Conservation (phyloP, 2,797 vertebrate species). For the Ptychadena robeensis region DNA sequence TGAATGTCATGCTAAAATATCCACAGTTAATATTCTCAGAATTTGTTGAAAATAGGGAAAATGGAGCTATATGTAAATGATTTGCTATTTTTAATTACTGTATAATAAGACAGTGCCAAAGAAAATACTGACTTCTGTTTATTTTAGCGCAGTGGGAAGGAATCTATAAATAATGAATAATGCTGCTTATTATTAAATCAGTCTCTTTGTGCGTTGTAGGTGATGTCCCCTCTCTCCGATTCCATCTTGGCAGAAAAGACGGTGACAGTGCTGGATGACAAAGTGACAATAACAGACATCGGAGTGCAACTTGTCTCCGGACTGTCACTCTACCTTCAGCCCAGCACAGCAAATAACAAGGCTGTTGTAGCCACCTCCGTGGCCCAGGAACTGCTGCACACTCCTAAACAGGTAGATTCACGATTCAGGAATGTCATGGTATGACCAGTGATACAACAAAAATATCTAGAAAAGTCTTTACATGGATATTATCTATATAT, state of each 20-base stretch:
- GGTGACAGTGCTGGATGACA: slow-evolving; percentile 90
- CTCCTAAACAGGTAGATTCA: slow-evolving; percentile 86
- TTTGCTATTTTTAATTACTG: slow-evolving; percentile 22
- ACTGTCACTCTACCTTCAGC: slow-evolving; percentile 86
- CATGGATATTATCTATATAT: neutral
- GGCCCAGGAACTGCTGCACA: slow-evolving; percentile 88
- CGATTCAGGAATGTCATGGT: neutral
- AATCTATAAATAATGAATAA: slow-evolving; percentile 59
- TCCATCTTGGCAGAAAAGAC: slow-evolving; percentile 96
- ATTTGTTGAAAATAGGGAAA: neutral
- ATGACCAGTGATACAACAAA: neutral
- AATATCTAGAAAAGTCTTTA: neutral
- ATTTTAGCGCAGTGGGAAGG: slow-evolving; percentile 41
- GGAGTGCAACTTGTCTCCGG: slow-evolving; percentile 91
- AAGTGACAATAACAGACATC: slow-evolving; percentile 91
- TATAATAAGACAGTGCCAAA: slow-evolving; percentile 39
- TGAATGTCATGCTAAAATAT: neutral
- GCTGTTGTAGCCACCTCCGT: slow-evolving; percentile 84
- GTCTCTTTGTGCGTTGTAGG: slow-evolving; percentile 74
- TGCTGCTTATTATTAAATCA: slow-evolving; percentile 56
- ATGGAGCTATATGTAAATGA: neutral
- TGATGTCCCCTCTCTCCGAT: slow-evolving; percentile 93
- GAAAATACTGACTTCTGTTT: slow-evolving; percentile 44
- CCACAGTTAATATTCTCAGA: neutral
- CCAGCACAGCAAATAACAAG: slow-evolving; percentile 81